Evolutionary conservation across 2,888 invertebrate species (phyloP), one percentile per base, ranked within the genome.

Genomic region (Synanthedon tipuliformis): DNA sequence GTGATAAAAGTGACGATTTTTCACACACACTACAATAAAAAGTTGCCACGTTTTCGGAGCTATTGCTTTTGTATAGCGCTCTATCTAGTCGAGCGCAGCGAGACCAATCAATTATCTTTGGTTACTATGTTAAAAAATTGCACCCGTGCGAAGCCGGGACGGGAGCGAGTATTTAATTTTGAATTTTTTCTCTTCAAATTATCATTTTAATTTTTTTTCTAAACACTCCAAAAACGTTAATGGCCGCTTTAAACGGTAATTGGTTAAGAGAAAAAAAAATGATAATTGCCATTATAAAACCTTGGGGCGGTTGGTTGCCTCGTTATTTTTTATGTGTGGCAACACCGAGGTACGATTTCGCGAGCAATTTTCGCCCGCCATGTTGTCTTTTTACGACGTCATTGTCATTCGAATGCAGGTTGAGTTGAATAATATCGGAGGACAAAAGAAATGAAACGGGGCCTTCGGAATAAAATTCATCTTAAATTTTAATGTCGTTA

Each of bases 201-300:
- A 1, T 2, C 8, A 5, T 11, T 5, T 45, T 8, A 45, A 45
- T 13, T 49, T 49, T 18, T 49, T 49, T 49, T 45, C 18, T 15
- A 18, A 62, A 59, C 59, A 12, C 66, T 53, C 57, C 56, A 71
- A 76, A 73, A 78, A 77, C 73, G 75, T 71, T 71, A 76, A 79
- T 69, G 63, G 60, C 41, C 61, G 58, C 64, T 66, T 68, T 72
- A 74, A 71, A 72, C 71, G 72, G 74, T 82, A 82, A 83, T 81
- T 78, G 80, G 73, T 62, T 60, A 54, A 60, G 65, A 66, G n/a
- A n/a, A n/a, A 73, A 23, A 78, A 78, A 79, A 82, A 81, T 81
- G 81, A 80, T 85, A 85, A 85, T 84, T 73, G 79, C 64, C 61
- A 64, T 71, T n/a, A 71, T 76, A 64, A 77, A 77, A 72, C 78